Percentiles rank a stretch among this genome's conserved stretches.
These are phyloP conservation scores for Deroplatys truncata DNA, from an alignment of 2,888 invertebrate species.

Conservation along the genomic window DNA sequence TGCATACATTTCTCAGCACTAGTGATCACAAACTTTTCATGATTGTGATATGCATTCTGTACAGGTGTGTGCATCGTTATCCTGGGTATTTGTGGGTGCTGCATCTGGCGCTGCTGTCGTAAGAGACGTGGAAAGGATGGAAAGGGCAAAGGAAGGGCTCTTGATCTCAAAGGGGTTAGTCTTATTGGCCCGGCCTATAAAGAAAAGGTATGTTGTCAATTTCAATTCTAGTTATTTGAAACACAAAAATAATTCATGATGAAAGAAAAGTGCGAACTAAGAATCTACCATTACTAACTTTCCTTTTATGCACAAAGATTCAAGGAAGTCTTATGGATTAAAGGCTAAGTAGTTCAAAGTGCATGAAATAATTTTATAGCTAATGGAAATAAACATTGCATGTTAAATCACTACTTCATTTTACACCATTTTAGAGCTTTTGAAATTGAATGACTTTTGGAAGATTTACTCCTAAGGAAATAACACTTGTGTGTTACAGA, in stretches of 20 bases:
- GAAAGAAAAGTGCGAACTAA: background rate
- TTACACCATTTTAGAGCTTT: slow-evolving; percentile 3
- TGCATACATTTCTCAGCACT: no score
- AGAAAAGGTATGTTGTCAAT: slow-evolving; percentile 75
- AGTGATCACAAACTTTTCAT: no score
- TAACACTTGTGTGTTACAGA: background rate
- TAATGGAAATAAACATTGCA: background rate
- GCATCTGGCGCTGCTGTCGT: slow-evolving; percentile 87
- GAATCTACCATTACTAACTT: slow-evolving; percentile 9
- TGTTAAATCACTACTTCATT: slow-evolving; percentile 1
- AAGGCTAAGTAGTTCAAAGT: slow-evolving; percentile 14
- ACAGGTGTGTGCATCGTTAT: slow-evolving; percentile 67
- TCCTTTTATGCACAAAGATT: slow-evolving; percentile 18
- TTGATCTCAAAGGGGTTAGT: slow-evolving; percentile 95
- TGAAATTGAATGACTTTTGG: background rate
- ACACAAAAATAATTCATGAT: slow-evolving; percentile 30
- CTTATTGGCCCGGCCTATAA: slow-evolving; percentile 94
- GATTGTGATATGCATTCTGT: no score
- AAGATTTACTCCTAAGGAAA: background rate
- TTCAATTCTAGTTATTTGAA: slow-evolving; percentile 31
- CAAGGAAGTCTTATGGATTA: slow-evolving; percentile 11
- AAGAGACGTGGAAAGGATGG: slow-evolving; percentile 90
- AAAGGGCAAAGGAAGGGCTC: slow-evolving; percentile 84
- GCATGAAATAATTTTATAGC: slow-evolving; percentile 16
- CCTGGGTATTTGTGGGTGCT: slow-evolving; percentile 84